Percentiles rank a stretch among this genome's conserved stretches.
These are phyloP conservation scores for Timema podura DNA, from an alignment of 2,888 invertebrate genomes.

Conservation along the genomic window DNA sequence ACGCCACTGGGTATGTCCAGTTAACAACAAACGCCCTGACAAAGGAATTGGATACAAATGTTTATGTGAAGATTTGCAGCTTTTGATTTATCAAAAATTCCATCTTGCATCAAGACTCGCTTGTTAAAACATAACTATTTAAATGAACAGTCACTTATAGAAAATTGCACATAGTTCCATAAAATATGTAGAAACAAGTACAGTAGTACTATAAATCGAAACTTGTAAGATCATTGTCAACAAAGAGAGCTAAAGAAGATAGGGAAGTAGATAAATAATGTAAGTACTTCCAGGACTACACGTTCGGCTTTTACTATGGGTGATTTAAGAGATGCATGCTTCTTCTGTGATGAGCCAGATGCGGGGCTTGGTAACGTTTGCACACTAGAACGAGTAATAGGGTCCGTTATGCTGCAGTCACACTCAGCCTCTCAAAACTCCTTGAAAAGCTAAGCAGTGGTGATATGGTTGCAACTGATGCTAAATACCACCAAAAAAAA, in stretches of 20 bases:
- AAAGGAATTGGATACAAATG: neutral
- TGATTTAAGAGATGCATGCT: neutral
- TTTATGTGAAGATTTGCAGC: neutral
- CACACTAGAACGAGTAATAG: neutral
- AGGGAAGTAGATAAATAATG: neutral
- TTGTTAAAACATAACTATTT: neutral
- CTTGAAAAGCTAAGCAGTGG: neutral
- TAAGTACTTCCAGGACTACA: neutral
- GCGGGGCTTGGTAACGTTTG: neutral
- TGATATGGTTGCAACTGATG: constrained; percentile 4
- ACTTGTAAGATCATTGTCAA: neutral
- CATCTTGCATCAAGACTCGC: no score
- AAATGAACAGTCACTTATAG: neutral
- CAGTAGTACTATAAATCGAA: neutral
- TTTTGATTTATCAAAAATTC: neutral
- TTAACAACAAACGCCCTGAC: no score
- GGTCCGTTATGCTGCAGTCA: constrained; percentile 4
- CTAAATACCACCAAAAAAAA: constrained; percentile 2
- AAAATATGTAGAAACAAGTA: neutral
- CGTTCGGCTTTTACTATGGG: neutral
- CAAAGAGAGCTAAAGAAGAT: neutral
- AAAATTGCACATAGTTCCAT: neutral
- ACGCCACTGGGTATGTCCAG: no score
- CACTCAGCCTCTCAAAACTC: neutral
- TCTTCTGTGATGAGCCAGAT: neutral